Conservation (phyloP, 2,797 vertebrate genomes). For the Lacerta agilis region DNA sequence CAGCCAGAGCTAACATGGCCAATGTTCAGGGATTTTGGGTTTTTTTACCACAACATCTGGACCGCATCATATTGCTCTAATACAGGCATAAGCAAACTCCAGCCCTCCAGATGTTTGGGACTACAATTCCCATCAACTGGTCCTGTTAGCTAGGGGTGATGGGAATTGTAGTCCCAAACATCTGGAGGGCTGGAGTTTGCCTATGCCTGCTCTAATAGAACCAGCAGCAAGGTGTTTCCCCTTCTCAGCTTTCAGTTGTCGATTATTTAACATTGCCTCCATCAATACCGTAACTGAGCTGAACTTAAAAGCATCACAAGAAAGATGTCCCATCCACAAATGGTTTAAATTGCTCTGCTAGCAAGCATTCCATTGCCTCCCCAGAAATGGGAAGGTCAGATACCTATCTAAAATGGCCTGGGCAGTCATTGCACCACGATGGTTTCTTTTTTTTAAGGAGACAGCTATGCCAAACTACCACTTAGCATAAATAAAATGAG, state of each 20-base stretch:
- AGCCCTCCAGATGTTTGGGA: no score
- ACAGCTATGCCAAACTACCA: constrained; percentile 12
- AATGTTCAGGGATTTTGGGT: no score
- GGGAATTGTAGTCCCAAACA: no score
- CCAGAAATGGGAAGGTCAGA: background rate
- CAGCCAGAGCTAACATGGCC: no score
- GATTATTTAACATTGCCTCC: background rate
- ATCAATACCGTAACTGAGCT: background rate
- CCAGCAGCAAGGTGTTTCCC: background rate
- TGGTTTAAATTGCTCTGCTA: background rate
- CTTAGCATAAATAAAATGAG: constrained; percentile 21
- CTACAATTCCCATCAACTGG: no score
- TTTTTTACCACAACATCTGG: background rate
- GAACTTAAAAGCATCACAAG: background rate
- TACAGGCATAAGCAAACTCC: background rate
- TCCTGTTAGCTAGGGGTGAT: no score
- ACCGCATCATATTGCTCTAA: background rate
- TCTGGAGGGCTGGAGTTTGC: no score
- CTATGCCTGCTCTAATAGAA: background rate
- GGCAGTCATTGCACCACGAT: background rate
- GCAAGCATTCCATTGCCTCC: background rate
- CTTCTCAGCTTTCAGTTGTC: background rate
- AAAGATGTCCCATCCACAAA: background rate
- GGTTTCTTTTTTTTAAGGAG: background rate
- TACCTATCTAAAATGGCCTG: background rate